Base-by-base conservation (phyloP, 1,140 invertebrate genomes). In the Drosophila hydei region DNA sequence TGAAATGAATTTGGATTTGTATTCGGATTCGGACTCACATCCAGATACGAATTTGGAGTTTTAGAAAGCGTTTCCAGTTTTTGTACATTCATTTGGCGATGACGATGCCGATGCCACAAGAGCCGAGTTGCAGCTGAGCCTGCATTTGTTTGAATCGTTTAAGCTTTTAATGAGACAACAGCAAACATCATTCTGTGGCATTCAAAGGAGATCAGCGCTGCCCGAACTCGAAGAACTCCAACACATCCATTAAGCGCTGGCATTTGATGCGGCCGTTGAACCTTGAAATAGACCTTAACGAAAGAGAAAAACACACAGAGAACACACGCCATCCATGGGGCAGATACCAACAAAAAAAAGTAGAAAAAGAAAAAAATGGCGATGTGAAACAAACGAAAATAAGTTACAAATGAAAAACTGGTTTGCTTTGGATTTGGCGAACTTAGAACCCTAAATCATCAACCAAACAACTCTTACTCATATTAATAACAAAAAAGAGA, bases 381-480 rank as follows among this genome's bases (percentile, higher is more conserved):
- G 60, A 79, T 79, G 80, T 70, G 77, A 85, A 87, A 75, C 81
- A 64, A 80, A 87, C 81, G 65, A 85, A 77, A 87, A 75, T 80
- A 85, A 87, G 77, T 77, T 80, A 76, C 74, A 87, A 87, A 87
- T 85, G 81, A 71, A 85, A 59, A 85, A 85, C 81, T 85, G 81
- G 81, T 85, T 85, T 59, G 56, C 25, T 43, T 56, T 85, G 81
- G 70, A 77, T 85, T 87, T 77, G 70, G 79, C 76, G 68, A 84
- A 83, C 77, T 85, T 79, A 85, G 81, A 87, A 81, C 81, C 59
- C 38, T 87, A 77, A 83, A 79, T 84, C 79, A 75, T 59, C 50
- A 65, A 40, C 51, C 50, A 72, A 81, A 69, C 60, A 75, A 81
- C 77, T 85, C 81, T 85, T 72, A 87, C 81, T 87, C 74, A 77